phyloP scores from a whole-genome alignment of 1,140 invertebrate species.

The Carposina sasakii region DNA sequence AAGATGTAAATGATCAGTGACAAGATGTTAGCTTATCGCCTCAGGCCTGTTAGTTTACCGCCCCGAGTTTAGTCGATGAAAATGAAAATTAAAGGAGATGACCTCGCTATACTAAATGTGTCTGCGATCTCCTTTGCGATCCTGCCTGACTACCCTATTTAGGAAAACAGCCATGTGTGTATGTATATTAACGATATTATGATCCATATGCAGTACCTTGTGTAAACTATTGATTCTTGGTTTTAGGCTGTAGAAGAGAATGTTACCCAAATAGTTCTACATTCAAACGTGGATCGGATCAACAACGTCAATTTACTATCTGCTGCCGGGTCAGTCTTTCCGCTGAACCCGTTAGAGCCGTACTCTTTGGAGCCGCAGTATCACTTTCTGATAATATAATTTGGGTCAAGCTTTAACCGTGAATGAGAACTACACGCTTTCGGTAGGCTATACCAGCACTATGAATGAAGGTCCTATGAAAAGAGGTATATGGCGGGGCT shows the following conservation, averaged over 20 bases:
- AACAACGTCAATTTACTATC: slow-evolving; percentile 24
- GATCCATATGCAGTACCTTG: too few relatives aligned
- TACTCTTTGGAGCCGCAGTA: slow-evolving; percentile 37
- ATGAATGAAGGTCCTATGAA: slow-evolving; percentile 65
- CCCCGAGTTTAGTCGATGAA: too few relatives aligned
- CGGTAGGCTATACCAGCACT: slow-evolving; percentile 43
- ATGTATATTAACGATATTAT: too few relatives aligned
- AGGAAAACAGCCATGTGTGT: too few relatives aligned
- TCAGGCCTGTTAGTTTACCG: too few relatives aligned
- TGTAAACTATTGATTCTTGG: too few relatives aligned
- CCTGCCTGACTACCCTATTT: too few relatives aligned
- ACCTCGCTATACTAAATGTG: too few relatives aligned
- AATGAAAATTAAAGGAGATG: too few relatives aligned
- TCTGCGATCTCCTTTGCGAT: too few relatives aligned
- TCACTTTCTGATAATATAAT: slow-evolving; percentile 53
- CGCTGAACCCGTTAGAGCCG: slow-evolving; percentile 20
- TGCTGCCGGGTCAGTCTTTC: slow-evolving; percentile 18
- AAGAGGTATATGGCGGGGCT: slow-evolving; percentile 58
- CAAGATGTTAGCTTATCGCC: too few relatives aligned
- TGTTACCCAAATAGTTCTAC: slow-evolving; percentile 46
- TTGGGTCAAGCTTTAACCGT: slow-evolving; percentile 26
- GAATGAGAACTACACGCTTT: slow-evolving; percentile 40
- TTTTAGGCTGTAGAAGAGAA: slow-evolving; percentile 48
- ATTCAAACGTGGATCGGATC: slow-evolving; percentile 51
- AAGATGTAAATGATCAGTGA: too few relatives aligned